These are phyloP conservation scores for Zele albiditarsus DNA, from an alignment of 2,888 invertebrate genomes.

Conservation along the genomic window DNA sequence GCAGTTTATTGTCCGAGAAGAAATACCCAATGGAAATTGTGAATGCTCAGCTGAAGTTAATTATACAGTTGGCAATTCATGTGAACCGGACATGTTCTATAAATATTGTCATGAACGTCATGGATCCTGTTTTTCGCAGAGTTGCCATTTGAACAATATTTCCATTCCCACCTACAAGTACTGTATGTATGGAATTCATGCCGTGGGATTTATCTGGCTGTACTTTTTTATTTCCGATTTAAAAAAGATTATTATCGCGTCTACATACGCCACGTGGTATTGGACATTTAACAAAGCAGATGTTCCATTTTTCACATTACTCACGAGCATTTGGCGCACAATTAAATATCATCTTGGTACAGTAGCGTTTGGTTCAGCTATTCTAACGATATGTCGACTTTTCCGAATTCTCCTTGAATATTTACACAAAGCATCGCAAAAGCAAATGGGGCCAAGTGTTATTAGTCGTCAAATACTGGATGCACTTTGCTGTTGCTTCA, in stretches of 20 bases:
- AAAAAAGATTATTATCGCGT: constrained; percentile 93
- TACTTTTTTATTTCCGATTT: constrained; percentile 92
- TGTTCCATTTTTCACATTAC: constrained; percentile 85
- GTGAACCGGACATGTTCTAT: constrained; percentile 76
- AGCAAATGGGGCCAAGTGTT: background rate
- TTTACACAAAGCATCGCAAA: background rate
- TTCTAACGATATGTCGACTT: constrained; percentile 90
- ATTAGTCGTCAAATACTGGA: background rate
- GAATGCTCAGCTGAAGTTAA: constrained; percentile 68
- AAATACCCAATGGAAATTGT: constrained; percentile 64
- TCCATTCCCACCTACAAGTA: constrained; percentile 74
- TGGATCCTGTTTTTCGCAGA: constrained; percentile 65
- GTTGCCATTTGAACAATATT: constrained; percentile 77
- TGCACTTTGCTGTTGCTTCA: constrained; percentile 8
- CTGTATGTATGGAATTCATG: constrained; percentile 77
- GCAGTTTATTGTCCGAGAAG: constrained; percentile 76
- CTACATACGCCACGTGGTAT: constrained; percentile 88
- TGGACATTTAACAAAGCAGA: constrained; percentile 84
- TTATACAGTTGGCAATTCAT: constrained; percentile 75
- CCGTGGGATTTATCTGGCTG: constrained; percentile 91
- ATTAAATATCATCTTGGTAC: constrained; percentile 84
- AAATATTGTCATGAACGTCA: constrained; percentile 70
- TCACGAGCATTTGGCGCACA: constrained; percentile 82
- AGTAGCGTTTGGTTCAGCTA: constrained; percentile 83
- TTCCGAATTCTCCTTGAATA: constrained; percentile 84